Evolutionary conservation across 2,797 vertebrate genomes (phyloP), one percentile per base, ranked within the genome.

Genomic region (Setipinna tenuifilis): DNA sequence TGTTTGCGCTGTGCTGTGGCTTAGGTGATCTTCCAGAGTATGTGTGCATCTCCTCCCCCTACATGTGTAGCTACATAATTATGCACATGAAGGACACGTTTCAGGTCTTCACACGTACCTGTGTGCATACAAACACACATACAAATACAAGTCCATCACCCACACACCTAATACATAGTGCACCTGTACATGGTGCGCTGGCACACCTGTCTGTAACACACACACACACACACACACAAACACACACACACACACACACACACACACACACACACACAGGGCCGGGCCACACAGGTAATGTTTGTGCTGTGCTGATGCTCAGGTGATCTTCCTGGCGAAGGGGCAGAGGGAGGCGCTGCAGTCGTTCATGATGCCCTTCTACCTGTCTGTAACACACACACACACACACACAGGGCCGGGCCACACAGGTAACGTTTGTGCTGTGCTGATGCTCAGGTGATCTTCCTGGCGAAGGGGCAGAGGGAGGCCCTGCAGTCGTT

Each of bases 301-400:
- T 41, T 41, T 41, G 35, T 41, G 35, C 35, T 78, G 35, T 78
- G 23, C n/a, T n/a, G n/a, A n/a, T n/a, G 7, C 82, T 62, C 93
- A 99, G 98, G 93, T 99, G 90, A 98, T 99, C 92, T 99, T 99
- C 90, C 84, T 98, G 91, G 97, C 97, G 0, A 99, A 98, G 94
- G 97, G 96, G 2, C 50, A 10, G 9, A 96, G 93, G 82, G 98
- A 99, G 68, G 90, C 96, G 0, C 95, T 99, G 93, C 96, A 96
- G 93, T 99, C 98, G 17, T 98, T 99, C 71, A 97, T 99, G 97
- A 98, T 99, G 97, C 98, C 98, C 0, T 99, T 99, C 89, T 99
- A 99, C 90, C 94, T 99, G 89, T n/a, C n/a, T n/a, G n/a, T 41
- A 41, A 41, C 59, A 61, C 59, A 61, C 59, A 23, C 59, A 61